phyloP scores from a whole-genome alignment of 2,113 vertebrate genomes.

The Dicerorhinus sumatrensis region DNA sequence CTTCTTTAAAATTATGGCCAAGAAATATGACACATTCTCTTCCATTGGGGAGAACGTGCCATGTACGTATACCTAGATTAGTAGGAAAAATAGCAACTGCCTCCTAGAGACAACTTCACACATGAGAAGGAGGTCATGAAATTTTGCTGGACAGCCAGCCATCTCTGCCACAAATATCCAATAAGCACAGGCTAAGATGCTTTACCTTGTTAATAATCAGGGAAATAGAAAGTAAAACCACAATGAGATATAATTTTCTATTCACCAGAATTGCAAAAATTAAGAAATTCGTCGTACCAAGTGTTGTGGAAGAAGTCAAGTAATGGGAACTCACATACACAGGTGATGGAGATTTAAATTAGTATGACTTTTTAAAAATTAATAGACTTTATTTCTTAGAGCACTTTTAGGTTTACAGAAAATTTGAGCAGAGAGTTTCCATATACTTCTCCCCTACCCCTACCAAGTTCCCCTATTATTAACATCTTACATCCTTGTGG shows the following conservation, averaged over 20 bases:
- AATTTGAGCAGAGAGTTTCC: neutral
- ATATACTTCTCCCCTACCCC: neutral
- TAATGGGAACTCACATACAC: neutral
- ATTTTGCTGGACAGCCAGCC: neutral
- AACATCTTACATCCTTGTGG: neutral
- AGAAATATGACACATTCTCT: neutral
- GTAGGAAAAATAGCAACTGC: neutral
- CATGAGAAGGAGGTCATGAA: neutral
- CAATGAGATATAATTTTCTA: neutral
- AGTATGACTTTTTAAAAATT: neutral
- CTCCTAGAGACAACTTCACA: neutral
- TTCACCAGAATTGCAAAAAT: neutral
- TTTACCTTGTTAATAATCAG: neutral
- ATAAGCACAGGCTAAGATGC: neutral
- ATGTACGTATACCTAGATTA: neutral
- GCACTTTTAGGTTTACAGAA: neutral
- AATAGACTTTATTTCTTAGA: neutral
- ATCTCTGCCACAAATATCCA: neutral
- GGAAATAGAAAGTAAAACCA: neutral
- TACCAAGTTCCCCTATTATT: neutral
- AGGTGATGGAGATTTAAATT: neutral
- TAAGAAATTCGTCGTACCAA: neutral
- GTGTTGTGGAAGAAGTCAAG: neutral
- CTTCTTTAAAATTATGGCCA: neutral
- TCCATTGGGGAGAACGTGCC: neutral